Base-by-base conservation (phyloP, 92 coral and sea anemone species). In the Meandrina meandrites region DNA sequence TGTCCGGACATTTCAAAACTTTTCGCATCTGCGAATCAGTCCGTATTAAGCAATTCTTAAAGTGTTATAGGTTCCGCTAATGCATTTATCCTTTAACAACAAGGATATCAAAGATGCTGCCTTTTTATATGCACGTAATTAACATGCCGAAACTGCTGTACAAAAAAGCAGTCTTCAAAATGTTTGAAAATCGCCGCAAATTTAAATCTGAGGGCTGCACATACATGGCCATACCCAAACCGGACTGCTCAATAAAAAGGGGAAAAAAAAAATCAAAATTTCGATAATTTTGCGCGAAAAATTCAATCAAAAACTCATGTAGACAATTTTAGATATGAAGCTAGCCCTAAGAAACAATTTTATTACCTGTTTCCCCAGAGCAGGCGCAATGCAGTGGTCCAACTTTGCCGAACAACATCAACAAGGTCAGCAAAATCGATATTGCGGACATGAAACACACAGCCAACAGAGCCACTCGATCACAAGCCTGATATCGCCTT, bases 391-490 rank as follows among this genome's bases (percentile, higher is more conserved):
- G 18, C 22, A 71, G 21, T 30, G 79, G 77, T 30, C 71, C 79
- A 34, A 83, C 37, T 1, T 54, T 57, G 4, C 87, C 87, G 13
- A 83, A 83, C 68, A 83, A 2, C 87, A 83, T 73, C 53, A 83
- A 34, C 15, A 83, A 32, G 10, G 87, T 72, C 36, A 83, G 80
- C 54, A 34, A 51, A 22, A 83, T 34, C 15, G 87, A 53, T 12
- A 72, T 72, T 17, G 80, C 87, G 36, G 80, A 83, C 56, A 83
- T 53, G 56, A 74, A 28, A 16, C 87, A 83, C 45, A 83, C 24
- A 73, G 68, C 54, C 19, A 83, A n/a, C 56, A 83, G 19, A 10
- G 74, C 18, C 17, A 83, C 57, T 19, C 87, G 57, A 27, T 83
- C 80, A 22, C 80, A 53, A 10, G 37, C 50, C 4, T 54, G 80